Evolutionary conservation across 2,113 vertebrate genomes (phyloP).

Genomic region (Mobula birostris): DNA sequence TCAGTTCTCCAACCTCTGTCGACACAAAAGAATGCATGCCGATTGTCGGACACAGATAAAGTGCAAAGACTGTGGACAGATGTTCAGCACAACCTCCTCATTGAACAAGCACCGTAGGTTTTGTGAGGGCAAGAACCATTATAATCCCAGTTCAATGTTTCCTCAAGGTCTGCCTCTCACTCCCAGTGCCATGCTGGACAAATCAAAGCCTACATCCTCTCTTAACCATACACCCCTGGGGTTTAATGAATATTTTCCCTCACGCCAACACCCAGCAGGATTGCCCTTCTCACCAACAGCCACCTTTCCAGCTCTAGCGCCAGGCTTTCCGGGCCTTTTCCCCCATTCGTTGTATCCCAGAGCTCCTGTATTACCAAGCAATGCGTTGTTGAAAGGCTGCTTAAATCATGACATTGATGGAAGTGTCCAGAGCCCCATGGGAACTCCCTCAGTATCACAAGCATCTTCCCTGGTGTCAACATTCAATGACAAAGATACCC

Average conservation of each 20-base stretch:
- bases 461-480: constrained; percentile 72
- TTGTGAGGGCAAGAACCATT: constrained; percentile 99
- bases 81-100: constrained; percentile 99
- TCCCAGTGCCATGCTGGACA: constrained; percentile 83
- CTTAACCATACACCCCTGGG: constrained; percentile 80
- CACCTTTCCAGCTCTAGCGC: constrained; percentile 66
- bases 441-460: constrained; percentile 47
- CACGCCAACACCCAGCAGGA: constrained; percentile 74
- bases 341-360: constrained; percentile 84
- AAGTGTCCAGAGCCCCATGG: constrained; percentile 75
- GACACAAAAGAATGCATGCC: constrained; percentile 98
- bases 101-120: constrained; percentile 99
- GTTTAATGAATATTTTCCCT: constrained; percentile 86
- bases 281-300: constrained; percentile 76
- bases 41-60: constrained; percentile 99
- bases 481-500: constrained; percentile 56
- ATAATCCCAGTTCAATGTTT: constrained; percentile 75
- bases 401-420: constrained; percentile 73
- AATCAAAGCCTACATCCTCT: constrained; percentile 73
- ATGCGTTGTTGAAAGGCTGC: constrained; percentile 81
- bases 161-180: constrained; percentile 81
- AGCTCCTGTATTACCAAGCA: constrained; percentile 85
- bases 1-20: constrained; percentile 99
- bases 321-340: constrained; percentile 87
- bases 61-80: constrained; percentile 98